phyloP scores from a whole-genome alignment of 2,797 vertebrate genomes.

The Poeciliopsis presidionis region DNA sequence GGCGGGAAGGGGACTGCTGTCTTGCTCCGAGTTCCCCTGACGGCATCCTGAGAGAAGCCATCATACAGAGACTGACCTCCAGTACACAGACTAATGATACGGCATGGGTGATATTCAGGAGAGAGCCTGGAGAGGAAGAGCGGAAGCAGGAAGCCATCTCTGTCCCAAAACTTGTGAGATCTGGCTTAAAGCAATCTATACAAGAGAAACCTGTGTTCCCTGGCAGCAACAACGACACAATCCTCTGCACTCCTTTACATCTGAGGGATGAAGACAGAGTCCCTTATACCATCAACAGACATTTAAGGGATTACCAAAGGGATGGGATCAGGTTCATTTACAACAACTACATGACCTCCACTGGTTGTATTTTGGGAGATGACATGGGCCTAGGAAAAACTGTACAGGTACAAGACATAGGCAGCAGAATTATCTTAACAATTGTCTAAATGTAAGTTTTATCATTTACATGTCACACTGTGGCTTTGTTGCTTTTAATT shows the following conservation, averaged over 20 bases:
- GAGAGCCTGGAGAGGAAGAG: conserved; percentile 31
- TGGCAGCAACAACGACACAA: conserved; percentile 65
- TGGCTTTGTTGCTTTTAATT: neutral
- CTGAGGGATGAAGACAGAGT: conserved; percentile 81
- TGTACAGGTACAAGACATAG: conserved; percentile 85
- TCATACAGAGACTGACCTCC: conserved; percentile 76
- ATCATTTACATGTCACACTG: neutral
- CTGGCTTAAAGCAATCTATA: conserved; percentile 24
- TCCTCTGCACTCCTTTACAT: conserved; percentile 74
- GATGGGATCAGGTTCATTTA: conserved; percentile 91
- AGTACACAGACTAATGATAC: conserved; percentile 65
- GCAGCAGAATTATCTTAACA: neutral
- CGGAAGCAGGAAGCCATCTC: conserved; percentile 64
- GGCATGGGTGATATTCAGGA: conserved; percentile 75
- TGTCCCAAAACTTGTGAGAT: conserved; percentile 71
- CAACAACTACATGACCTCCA: conserved; percentile 81
- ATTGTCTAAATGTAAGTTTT: conserved; percentile 5
- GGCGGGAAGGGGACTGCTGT: conserved; percentile 72
- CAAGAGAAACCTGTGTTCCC: conserved; percentile 91
- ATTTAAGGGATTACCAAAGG: conserved; percentile 93
- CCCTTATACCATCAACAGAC: conserved; percentile 95
- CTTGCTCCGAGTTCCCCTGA: conserved; percentile 78
- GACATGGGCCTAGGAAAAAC: conserved; percentile 99
- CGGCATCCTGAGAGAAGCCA: conserved; percentile 77
- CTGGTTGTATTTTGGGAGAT: conserved; percentile 94